Percentiles rank a stretch among this genome's conserved stretches.
These are phyloP conservation scores for Noctua janthina DNA, from an alignment of 2,888 invertebrate species.

Conservation along the genomic window DNA sequence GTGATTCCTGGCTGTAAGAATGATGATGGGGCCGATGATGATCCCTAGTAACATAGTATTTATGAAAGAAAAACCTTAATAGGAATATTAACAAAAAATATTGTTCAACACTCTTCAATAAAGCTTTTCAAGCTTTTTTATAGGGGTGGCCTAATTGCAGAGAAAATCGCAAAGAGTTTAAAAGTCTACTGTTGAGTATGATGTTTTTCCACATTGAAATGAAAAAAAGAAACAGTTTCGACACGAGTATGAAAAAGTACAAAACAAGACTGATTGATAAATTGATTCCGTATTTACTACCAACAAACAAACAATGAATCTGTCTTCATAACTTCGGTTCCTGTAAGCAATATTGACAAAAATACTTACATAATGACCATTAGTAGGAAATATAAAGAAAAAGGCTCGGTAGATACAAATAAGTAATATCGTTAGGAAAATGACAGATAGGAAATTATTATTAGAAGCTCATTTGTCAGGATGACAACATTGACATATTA, in stretches of 20 bases:
- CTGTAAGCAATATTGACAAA: slow-evolving; percentile 7
- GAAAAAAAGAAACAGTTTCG: not conserved
- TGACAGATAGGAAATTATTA: slow-evolving; percentile 22
- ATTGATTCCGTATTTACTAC: slow-evolving; percentile 14
- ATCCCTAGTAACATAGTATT: not conserved
- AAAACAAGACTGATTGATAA: slow-evolving; percentile 20
- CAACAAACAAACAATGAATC: slow-evolving; percentile 21
- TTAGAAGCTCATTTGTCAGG: slow-evolving; percentile 34
- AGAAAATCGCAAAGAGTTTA: no score
- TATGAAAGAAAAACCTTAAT: not conserved
- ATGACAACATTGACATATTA: slow-evolving; percentile 34
- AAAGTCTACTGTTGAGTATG: not conserved
- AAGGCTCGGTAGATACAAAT: slow-evolving; percentile 8
- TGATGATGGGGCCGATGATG: not conserved
- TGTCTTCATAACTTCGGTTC: slow-evolving; percentile 14
- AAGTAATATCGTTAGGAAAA: slow-evolving; percentile 32
- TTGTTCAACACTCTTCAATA: no score
- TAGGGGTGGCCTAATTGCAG: not conserved
- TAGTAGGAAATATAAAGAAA: slow-evolving; percentile 17
- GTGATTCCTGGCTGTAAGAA: no score
- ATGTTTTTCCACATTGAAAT: not conserved
- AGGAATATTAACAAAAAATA: no score
- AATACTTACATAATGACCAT: slow-evolving; percentile 23
- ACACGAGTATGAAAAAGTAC: no score
- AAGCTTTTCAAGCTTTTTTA: not conserved